These are phyloP conservation scores for Cactoblastis cactorum DNA, from an alignment of 2,888 invertebrate species.

Conservation along the genomic window DNA sequence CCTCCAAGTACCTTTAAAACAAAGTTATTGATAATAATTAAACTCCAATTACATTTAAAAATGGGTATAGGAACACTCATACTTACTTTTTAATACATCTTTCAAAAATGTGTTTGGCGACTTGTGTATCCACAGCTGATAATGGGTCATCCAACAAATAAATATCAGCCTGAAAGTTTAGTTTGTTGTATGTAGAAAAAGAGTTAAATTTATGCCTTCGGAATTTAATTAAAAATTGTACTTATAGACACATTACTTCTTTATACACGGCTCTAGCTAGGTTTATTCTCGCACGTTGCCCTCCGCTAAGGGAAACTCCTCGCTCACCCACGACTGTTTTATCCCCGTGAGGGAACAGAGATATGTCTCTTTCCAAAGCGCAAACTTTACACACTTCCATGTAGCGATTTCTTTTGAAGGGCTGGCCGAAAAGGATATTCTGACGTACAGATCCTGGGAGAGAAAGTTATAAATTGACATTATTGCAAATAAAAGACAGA, in stretches of 20 bases:
- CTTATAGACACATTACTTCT: conserved; percentile 42
- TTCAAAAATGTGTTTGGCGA: conserved; percentile 84
- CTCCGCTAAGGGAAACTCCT: conserved; percentile 90
- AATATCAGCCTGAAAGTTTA: conserved; percentile 80
- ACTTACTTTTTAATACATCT: conserved; percentile 79
- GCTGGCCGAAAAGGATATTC: conserved; percentile 94
- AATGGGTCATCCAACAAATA: conserved; percentile 87
- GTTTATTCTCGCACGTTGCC: conserved; percentile 86
- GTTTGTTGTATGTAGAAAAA: no score
- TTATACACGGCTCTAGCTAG: conserved; percentile 83
- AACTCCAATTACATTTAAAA: background rate
- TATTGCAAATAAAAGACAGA: no score
- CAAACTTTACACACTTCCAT: conserved; percentile 85
- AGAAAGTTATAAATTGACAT: no score
- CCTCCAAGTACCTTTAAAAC: conserved; percentile 67
- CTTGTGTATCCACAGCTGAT: conserved; percentile 86
- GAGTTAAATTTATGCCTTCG: no score
- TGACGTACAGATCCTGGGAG: conserved; percentile 86
- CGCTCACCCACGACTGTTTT: conserved; percentile 91
- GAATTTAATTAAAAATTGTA: no score
- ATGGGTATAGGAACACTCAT: background rate
- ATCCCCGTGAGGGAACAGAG: conserved; percentile 88
- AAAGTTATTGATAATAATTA: background rate
- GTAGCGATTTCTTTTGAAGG: conserved; percentile 79
- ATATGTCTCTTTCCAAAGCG: conserved; percentile 86